Evolutionary conservation across 37 sponge, comb jelly and placozoan species (phyloP).

Genomic region (Halichondria panicea): DNA sequence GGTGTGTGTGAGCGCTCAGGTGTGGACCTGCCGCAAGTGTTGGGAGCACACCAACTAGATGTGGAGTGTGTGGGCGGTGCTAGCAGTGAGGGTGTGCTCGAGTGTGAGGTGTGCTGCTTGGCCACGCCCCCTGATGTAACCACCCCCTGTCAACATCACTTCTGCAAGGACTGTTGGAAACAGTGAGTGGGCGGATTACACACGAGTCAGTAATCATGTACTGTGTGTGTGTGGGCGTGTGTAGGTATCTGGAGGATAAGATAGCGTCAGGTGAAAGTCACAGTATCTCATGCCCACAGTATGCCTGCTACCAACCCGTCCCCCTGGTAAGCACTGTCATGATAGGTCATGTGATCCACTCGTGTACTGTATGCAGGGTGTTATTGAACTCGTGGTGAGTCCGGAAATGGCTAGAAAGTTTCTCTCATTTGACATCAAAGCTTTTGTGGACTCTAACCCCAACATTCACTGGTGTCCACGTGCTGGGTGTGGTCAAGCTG

Average conservation of each 20-base stretch:
- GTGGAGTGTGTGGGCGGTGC: neutral
- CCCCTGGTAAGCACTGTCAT: constrained; percentile 65
- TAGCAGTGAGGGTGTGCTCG: neutral
- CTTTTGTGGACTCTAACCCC: constrained; percentile 86
- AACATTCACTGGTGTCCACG: constrained; percentile 87
- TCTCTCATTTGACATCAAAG: constrained; percentile 76
- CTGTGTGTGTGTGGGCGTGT: too few species aligned
- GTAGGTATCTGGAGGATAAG: constrained; percentile 60
- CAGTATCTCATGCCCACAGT: constrained; percentile 77
- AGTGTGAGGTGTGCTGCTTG: constrained; percentile 59
- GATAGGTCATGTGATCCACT: neutral
- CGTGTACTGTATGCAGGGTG: constrained; percentile 48
- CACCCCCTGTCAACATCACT: constrained; percentile 71
- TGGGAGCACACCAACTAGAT: constrained; percentile 17
- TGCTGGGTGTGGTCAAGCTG: constrained; percentile 82
- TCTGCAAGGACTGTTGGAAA: constrained; percentile 84
- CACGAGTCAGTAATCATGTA: too few species aligned
- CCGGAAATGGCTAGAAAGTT: constrained; percentile 72
- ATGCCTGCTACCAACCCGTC: constrained; percentile 78
- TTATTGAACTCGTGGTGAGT: constrained; percentile 76
- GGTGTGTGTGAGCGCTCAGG: constrained; percentile 79
- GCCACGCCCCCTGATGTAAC: neutral
- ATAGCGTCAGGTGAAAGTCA: constrained; percentile 72
- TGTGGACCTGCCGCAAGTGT: constrained; percentile 50
- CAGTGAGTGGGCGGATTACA: constrained; percentile 32